A percentile compares a stretch with the other conserved stretches of the same genome.
Evolutionary conservation across 2,113 vertebrate species (phyloP).

Genomic region (Platichthys flesus): DNA sequence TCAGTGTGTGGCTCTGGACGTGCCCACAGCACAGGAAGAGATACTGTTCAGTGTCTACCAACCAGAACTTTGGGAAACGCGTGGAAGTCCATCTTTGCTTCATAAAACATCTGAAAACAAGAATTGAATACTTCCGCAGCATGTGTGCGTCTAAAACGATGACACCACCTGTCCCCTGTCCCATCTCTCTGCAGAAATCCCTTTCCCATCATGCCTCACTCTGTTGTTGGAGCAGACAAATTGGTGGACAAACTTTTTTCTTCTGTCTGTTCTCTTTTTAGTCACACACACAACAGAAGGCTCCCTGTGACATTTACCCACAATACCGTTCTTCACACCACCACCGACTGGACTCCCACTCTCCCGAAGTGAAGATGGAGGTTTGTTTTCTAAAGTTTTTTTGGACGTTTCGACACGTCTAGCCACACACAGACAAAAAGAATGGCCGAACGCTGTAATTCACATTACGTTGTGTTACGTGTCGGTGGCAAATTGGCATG

Average conservation of each 20-base stretch:
- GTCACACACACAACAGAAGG: constrained; percentile 80
- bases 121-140: no score
- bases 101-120: no score
- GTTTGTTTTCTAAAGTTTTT: constrained; percentile 68
- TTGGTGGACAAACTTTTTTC: constrained; percentile 21
- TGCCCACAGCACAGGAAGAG: background rate
- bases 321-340: constrained; percentile 82
- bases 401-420: constrained; percentile 50
- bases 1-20: background rate
- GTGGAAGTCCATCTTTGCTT: background rate
- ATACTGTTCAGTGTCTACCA: background rate
- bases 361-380: constrained; percentile 64
- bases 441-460: constrained; percentile 48
- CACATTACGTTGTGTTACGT: background rate
- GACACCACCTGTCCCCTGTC: no score
- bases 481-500: background rate
- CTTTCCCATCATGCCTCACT: background rate
- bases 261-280: constrained; percentile 54
- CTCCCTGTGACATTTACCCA: constrained; percentile 83
- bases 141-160: no score
- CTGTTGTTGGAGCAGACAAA: constrained; percentile 8
- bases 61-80: background rate
- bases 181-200: background rate
- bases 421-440: constrained; percentile 69
- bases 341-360: constrained; percentile 81